Evolutionary conservation across 2,113 vertebrate species (phyloP).

Genomic region (Semicossyphus pulcher): DNA sequence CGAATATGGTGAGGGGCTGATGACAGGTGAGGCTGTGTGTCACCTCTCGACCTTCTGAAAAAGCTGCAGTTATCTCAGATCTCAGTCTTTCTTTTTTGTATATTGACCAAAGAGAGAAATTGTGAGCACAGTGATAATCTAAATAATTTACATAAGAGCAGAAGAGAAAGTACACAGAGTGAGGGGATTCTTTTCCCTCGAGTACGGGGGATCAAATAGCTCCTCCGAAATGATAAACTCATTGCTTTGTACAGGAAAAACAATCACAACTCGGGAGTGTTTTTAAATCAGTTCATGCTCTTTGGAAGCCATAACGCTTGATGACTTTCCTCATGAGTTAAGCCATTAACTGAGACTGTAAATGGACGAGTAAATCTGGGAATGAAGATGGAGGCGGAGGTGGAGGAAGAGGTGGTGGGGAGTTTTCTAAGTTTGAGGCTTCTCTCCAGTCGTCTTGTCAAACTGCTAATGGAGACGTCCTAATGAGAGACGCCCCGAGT

Average conservation of each 20-base stretch:
- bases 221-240: background rate
- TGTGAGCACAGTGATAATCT: no score
- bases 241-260: constrained; percentile 38
- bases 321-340: constrained; percentile 75
- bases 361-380: constrained; percentile 79
- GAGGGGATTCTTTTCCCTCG: background rate
- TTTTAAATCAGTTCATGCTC: constrained; percentile 65
- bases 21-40: no score
- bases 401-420: constrained; percentile 14
- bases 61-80: no score
- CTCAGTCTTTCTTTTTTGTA: no score
- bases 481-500: constrained; percentile 79
- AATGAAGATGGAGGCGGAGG: constrained; percentile 10
- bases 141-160: background rate
- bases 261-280: constrained; percentile 36
- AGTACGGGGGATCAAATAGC: constrained; percentile 19
- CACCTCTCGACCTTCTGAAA: no score
- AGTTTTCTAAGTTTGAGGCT: constrained; percentile 18
- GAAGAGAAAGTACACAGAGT: background rate
- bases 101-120: no score
- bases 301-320: constrained; percentile 66
- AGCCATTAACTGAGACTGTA: constrained; percentile 80
- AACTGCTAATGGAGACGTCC: constrained; percentile 77
- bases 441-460: constrained; percentile 50
- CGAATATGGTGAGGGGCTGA: no score